A percentile compares a stretch with the other conserved stretches of the same genome.
Evolutionary conservation across 1,140 invertebrate species (phyloP).

Genomic region (Bombus waltoni): DNA sequence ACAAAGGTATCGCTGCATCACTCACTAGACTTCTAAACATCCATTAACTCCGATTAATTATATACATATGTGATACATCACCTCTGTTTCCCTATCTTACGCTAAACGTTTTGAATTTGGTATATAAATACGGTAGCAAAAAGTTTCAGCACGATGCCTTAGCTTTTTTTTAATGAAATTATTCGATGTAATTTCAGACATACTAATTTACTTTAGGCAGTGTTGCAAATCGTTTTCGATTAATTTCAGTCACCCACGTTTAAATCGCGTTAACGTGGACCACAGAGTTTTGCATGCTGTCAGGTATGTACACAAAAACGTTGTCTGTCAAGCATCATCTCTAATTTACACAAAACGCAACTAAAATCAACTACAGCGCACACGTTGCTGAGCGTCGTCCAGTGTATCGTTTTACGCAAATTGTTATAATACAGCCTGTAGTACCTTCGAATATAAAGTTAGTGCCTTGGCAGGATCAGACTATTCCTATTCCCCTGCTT

Average conservation of each 20-base stretch:
- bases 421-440: conserved; percentile 57
- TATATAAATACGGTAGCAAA: conserved; percentile 79
- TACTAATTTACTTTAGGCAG: conserved; percentile 70
- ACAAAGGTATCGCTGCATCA: conserved; percentile 58
- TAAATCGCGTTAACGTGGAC: conserved; percentile 31
- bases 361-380: conserved; percentile 46
- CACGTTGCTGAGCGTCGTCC: conserved; percentile 16
- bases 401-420: conserved; percentile 26
- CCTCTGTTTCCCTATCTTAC: conserved; percentile 59
- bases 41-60: conserved; percentile 72
- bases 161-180: conserved; percentile 62
- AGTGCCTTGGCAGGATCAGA: conserved; percentile 61
- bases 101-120: conserved; percentile 67
- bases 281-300: conserved; percentile 31
- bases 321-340: conserved; percentile 51
- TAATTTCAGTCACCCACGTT: conserved; percentile 55
- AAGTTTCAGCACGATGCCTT: conserved; percentile 62
- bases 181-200: conserved; percentile 71
- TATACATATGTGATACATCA: conserved; percentile 70
- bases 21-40: conserved; percentile 73
- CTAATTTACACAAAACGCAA: conserved; percentile 61
- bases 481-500: conserved; percentile 21
- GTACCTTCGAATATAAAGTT: conserved; percentile 55
- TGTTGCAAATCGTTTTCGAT: conserved; percentile 67
- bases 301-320: conserved; percentile 59